A percentile compares a stretch with the other conserved stretches of the same genome.
These are phyloP conservation scores for Genyomyrus donnyi DNA, from an alignment of 2,113 vertebrate species.

Conservation along the genomic window DNA sequence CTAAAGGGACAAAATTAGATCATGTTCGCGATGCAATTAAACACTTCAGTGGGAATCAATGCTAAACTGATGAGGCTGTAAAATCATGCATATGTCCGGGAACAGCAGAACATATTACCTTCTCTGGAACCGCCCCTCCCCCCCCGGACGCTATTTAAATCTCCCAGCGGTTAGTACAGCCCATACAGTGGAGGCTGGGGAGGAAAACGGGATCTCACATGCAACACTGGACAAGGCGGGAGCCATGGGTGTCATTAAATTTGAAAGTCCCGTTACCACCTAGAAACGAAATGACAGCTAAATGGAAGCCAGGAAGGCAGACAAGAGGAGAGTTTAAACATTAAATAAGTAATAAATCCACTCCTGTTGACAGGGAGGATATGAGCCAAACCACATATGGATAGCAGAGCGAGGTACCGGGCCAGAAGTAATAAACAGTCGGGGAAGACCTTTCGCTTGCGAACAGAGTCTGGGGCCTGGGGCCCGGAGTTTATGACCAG, in stretches of 20 bases:
- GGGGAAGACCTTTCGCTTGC: background rate
- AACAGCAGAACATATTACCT: slow-evolving; percentile 84
- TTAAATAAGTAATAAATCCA: slow-evolving; percentile 5
- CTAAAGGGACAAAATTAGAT: slow-evolving; percentile 84
- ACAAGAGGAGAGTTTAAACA: background rate
- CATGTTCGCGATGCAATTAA: slow-evolving; percentile 84
- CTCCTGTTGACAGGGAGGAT: background rate
- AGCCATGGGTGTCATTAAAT: background rate
- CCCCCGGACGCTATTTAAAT: background rate
- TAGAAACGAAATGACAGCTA: background rate
- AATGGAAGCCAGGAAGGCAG: background rate
- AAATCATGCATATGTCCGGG: slow-evolving; percentile 82
- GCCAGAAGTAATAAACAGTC: background rate
- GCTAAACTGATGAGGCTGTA: slow-evolving; percentile 82
- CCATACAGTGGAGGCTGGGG: background rate
- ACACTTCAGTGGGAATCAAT: slow-evolving; percentile 86
- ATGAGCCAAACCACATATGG: slow-evolving; percentile 1
- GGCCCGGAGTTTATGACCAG: background rate
- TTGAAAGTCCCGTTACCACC: background rate
- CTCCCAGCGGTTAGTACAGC: background rate
- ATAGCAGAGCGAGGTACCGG: background rate
- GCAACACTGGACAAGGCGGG: background rate
- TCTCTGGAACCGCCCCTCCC: slow-evolving; percentile 41
- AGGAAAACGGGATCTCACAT: background rate
- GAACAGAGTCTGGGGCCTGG: background rate